Evolutionary conservation across 2,797 vertebrate genomes (phyloP).

Genomic region (Centroberyx gerrardi): DNA sequence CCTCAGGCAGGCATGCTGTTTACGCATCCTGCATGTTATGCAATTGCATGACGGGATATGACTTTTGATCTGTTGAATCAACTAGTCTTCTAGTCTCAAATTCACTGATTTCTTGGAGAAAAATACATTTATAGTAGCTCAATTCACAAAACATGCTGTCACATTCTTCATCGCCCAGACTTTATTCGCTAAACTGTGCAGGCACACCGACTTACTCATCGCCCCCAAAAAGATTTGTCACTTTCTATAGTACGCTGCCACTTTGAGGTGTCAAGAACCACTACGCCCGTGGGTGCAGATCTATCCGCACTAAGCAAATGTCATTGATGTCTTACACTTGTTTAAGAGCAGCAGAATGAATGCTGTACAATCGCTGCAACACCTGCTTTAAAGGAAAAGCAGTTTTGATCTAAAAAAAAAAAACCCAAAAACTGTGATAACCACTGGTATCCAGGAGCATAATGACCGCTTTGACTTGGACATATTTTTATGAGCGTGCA

Average conservation of each 20-base stretch:
- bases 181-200: constrained; percentile 1
- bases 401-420: constrained; percentile 40
- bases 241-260: too few species aligned
- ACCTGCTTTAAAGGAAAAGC: constrained; percentile 54
- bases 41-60: constrained; percentile 42
- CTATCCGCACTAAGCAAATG: constrained; percentile 21
- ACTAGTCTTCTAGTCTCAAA: not conserved
- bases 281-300: constrained; percentile 1
- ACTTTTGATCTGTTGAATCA: constrained; percentile 37
- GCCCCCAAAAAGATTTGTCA: constrained; percentile 3
- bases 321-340: constrained; percentile 14
- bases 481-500: constrained; percentile 38
- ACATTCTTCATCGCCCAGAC: not conserved
- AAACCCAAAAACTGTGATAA: constrained; percentile 35
- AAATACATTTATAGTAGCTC: not conserved
- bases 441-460: constrained; percentile 20
- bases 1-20: constrained; percentile 59
- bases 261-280: constrained; percentile 10
- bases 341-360: constrained; percentile 19
- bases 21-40: constrained; percentile 35
- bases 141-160: not conserved
- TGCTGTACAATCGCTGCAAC: constrained; percentile 30
- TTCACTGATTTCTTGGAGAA: not conserved
- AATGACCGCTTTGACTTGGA: constrained; percentile 28
- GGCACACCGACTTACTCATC: constrained; percentile 20